Percentiles rank a stretch among this genome's conserved stretches.
Evolutionary conservation across 2,113 vertebrate genomes (phyloP).

Genomic region (Acanthisitta chloris): DNA sequence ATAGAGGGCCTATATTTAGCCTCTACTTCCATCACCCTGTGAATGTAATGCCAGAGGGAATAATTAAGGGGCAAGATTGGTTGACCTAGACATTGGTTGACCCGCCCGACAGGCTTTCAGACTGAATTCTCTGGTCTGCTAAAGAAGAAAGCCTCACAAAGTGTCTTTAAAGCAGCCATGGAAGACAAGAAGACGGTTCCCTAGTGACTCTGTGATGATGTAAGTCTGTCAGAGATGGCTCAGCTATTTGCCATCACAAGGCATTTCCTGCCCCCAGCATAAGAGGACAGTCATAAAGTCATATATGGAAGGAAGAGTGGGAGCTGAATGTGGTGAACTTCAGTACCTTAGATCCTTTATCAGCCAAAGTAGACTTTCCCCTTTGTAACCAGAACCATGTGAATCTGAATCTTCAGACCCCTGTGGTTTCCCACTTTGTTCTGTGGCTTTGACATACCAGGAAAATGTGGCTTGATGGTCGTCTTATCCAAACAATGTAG

Average conservation of each 20-base stretch:
- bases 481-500: background rate
- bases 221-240: slow-evolving; percentile 44
- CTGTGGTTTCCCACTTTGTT: slow-evolving; percentile 13
- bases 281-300: slow-evolving; percentile 22
- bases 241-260: slow-evolving; percentile 40
- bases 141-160: slow-evolving; percentile 60
- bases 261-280: slow-evolving; percentile 15
- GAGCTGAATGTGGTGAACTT: background rate
- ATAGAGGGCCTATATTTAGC: slow-evolving; percentile 46
- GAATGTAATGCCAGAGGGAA: slow-evolving; percentile 54
- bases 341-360: background rate
- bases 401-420: background rate
- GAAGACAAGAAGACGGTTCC: slow-evolving; percentile 42
- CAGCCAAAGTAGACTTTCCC: background rate
- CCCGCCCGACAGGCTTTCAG: slow-evolving; percentile 38
- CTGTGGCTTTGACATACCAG: background rate
- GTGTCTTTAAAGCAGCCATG: slow-evolving; percentile 53
- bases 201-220: background rate
- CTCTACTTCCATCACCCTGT: slow-evolving; percentile 22
- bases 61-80: slow-evolving; percentile 60
- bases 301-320: background rate
- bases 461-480: background rate
- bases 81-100: slow-evolving; percentile 42
- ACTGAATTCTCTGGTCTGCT: slow-evolving; percentile 43
- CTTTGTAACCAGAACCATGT: background rate